Evolutionary conservation across 2,888 invertebrate species (phyloP), one percentile per base, ranked within the genome.

Genomic region (Anagyrus pseudococci): DNA sequence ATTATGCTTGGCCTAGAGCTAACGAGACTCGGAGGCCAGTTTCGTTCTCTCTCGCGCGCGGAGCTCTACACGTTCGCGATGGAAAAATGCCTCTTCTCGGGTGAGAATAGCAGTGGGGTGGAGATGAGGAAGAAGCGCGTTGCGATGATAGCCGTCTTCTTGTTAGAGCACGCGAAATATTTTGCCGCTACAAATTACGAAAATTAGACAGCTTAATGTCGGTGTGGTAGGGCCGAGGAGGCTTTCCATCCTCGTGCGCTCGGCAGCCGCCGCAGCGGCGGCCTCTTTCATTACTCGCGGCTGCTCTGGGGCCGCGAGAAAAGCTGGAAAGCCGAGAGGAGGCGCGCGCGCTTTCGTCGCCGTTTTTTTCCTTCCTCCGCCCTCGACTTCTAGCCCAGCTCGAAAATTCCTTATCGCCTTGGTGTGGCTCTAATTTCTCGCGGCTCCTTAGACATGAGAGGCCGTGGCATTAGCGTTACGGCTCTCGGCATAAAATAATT

Each of bases 201-300:
- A 62, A 62, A 62, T 62, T 62, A 62, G 62, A 62, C 62, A 58
- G 62, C 44, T 62, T 62, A 61, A 61, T 56, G 61, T 56, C 47
- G 19, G 37, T 17, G 47, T 22, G 20, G 25, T 15, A 44, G 20
- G n/a, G 17, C 19, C 33, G n/a, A 17, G 37, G 10, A 19, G 33
- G 25, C n/a, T n/a, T n/a, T n/a, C n/a, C 46, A 7, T 26, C 48
- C 26, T 15, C 17, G 15, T n/a, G n/a, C n/a, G 1, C 48, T 25
- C 15, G 8, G 4, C 6, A 15, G 17, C 29, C 19, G 25, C 26
- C 17, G 8, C 48, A 1, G 8, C 33, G 29, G 15, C 22, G 8
- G 15, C 41, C 29, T 43, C 44, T 58, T 49, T 58, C 43, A 49
- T 58, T 58, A 43, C 43, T 43, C 44, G n/a, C n/a, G n/a, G n/a